These are phyloP conservation scores for Chloroceryle amazona DNA, from an alignment of 2,797 vertebrate genomes.

Conservation along the genomic window DNA sequence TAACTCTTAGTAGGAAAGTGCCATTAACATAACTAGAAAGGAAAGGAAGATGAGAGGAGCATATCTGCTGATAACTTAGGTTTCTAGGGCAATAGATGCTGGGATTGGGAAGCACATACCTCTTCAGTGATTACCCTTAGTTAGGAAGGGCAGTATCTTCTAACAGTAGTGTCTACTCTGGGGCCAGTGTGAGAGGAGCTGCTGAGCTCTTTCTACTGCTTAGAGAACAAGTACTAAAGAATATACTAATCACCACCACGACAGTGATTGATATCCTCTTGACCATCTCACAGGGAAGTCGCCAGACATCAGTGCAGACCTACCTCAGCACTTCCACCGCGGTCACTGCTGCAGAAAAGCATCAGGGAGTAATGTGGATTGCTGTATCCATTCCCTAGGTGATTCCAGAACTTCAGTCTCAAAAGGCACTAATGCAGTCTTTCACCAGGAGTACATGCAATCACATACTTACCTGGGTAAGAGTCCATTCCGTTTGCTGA, in stretches of 20 bases:
- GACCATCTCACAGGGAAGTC: neutral
- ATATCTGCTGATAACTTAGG: neutral
- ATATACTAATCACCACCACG: neutral
- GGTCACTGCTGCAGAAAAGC: neutral
- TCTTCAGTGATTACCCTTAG: neutral
- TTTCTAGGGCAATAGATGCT: neutral
- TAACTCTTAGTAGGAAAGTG: neutral
- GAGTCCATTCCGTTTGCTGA: slow-evolving; percentile 79
- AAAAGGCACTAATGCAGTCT: neutral
- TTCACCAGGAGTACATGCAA: neutral
- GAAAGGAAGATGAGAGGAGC: neutral
- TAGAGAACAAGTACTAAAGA: neutral
- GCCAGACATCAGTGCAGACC: neutral
- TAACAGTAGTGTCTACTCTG: neutral
- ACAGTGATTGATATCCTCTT: neutral
- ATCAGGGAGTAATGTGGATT: neutral
- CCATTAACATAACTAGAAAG: neutral
- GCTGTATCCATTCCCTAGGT: neutral
- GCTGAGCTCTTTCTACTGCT: neutral
- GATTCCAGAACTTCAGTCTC: neutral
- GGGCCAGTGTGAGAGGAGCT: neutral
- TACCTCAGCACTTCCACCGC: neutral
- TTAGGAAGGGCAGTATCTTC: neutral
- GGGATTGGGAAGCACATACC: neutral
- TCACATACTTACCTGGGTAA: slow-evolving; percentile 73